Conservation (phyloP, 2,113 vertebrate species). For the Bubo blakistoni region DNA sequence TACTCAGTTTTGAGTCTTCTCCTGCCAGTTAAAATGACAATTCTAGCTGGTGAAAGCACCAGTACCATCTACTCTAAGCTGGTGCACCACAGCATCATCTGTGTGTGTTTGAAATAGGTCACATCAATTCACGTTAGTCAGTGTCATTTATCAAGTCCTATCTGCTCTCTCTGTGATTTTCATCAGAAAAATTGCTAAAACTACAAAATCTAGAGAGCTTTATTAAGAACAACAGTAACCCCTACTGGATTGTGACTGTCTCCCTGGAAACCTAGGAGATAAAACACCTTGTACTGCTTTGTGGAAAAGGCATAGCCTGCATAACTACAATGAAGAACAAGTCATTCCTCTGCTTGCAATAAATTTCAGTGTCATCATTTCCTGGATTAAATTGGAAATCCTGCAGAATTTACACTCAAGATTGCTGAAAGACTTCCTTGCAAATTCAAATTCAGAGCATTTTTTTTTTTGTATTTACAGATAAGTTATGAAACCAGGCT, state of each 20-base stretch:
- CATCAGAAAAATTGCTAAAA: constrained; percentile 65
- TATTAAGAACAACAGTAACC: constrained; percentile 69
- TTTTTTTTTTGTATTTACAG: constrained; percentile 35
- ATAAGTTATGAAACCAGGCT: constrained; percentile 17
- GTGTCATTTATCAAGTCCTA: constrained; percentile 58
- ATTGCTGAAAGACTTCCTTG: constrained; percentile 29
- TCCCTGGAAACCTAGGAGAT: constrained; percentile 80
- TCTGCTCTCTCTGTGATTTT: constrained; percentile 70
- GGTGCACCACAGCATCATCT: not conserved
- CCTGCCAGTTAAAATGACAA: not conserved
- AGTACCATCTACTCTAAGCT: not conserved
- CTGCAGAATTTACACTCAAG: constrained; percentile 14
- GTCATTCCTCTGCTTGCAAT: constrained; percentile 24
- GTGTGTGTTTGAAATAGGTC: not conserved
- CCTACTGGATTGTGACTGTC: constrained; percentile 71
- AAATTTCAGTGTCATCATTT: constrained; percentile 28
- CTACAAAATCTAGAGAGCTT: constrained; percentile 70
- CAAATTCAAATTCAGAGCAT: constrained; percentile 25
- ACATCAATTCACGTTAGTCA: not conserved
- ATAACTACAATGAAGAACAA: not conserved
- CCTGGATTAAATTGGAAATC: constrained; percentile 48
- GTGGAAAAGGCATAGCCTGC: not conserved
- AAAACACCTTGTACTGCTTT: constrained; percentile 55
- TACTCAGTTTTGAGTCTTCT: not conserved
- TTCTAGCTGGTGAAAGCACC: not conserved